phyloP scores from a whole-genome alignment of 2,113 vertebrate genomes.

The Ceuthmochares aereus region DNA sequence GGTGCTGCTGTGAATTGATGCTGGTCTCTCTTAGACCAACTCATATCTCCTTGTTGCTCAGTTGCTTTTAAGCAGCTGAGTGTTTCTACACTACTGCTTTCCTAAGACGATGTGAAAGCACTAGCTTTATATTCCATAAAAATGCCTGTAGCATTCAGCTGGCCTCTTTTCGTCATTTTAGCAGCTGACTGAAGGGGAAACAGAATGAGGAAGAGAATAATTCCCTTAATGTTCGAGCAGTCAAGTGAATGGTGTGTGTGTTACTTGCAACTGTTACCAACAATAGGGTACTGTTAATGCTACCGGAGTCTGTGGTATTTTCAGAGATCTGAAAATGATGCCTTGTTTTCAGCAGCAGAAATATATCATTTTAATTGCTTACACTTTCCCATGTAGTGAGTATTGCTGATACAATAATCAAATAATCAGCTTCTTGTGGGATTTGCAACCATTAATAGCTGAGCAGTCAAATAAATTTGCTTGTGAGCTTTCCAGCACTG shows the following conservation, averaged over 20 bases:
- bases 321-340: not conserved
- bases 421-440: not conserved
- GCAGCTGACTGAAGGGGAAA: constrained; percentile 1
- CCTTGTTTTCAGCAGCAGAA: constrained; percentile 29
- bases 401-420: not conserved
- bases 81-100: not conserved
- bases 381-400: constrained; percentile 2
- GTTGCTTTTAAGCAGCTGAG: not conserved
- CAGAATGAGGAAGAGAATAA: not conserved
- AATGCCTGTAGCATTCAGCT: not conserved
- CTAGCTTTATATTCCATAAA: constrained; percentile 2
- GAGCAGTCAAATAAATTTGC: not conserved
- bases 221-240: not conserved
- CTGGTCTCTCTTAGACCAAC: not conserved
- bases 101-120: not conserved
- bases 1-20: not conserved
- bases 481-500: not conserved
- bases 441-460: not conserved
- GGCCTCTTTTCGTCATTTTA: constrained; percentile 31
- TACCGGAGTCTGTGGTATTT: constrained; percentile 1
- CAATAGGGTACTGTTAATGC: constrained; percentile 32
- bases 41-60: not conserved
- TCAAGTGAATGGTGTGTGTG: not conserved
- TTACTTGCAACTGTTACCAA: not conserved
- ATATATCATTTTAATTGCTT: not conserved